Conservation (phyloP, 2,797 vertebrate genomes). For the Remorina albescens region DNA sequence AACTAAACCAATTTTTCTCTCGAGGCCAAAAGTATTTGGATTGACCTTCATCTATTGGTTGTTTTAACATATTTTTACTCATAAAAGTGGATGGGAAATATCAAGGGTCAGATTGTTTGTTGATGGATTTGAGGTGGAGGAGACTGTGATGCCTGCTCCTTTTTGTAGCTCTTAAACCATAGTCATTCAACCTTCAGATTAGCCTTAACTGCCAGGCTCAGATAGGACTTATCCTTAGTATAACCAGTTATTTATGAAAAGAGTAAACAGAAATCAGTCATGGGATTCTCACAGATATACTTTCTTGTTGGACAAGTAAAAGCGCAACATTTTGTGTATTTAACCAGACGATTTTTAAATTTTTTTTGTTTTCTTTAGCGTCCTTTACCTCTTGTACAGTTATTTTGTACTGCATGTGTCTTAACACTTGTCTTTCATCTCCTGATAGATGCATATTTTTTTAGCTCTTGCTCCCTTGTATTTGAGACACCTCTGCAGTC, state of each 20-base stretch:
- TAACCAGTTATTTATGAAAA: conserved; percentile 73
- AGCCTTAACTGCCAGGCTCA: conserved; percentile 70
- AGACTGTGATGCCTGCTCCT: conserved; percentile 11
- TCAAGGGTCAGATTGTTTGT: conserved; percentile 34
- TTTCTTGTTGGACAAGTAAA: conserved; percentile 24
- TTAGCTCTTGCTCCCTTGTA: conserved; percentile 19
- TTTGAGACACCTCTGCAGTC: conserved; percentile 31
- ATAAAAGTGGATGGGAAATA: conserved; percentile 12
- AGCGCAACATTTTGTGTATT: neutral
- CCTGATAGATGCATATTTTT: conserved; percentile 20
- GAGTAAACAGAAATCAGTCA: conserved; percentile 70
- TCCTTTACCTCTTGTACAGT: neutral
- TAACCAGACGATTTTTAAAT: neutral
- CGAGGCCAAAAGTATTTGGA: conserved; percentile 36
- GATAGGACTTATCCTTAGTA: conserved; percentile 18
- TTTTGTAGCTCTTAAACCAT: conserved; percentile 53
- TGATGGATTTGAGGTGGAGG: conserved; percentile 14
- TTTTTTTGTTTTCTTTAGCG: neutral
- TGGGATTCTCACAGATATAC: conserved; percentile 38
- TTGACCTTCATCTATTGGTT: conserved; percentile 1
- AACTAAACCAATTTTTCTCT: conserved; percentile 28
- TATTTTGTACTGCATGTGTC: neutral
- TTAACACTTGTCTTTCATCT: neutral
- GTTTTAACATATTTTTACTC: conserved; percentile 15
- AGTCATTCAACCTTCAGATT: conserved; percentile 64